Evolutionary conservation across 2,797 vertebrate species (phyloP).

Genomic region (Pipistrellus kuhlii): DNA sequence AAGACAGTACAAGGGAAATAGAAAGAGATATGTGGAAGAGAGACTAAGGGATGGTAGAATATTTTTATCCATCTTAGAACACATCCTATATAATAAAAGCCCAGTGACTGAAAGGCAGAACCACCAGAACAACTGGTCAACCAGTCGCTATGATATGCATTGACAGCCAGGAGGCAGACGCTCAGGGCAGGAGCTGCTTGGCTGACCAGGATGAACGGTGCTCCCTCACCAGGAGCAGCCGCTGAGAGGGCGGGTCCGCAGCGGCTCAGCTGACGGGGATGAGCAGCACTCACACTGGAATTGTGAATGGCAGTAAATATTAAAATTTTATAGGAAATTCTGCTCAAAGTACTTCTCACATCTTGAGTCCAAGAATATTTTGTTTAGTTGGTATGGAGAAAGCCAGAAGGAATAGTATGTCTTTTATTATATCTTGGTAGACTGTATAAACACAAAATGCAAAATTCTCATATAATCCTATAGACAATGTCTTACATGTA

Average conservation of each 20-base stretch:
- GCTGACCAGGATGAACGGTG: too few species aligned
- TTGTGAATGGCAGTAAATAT: neutral
- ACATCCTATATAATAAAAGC: neutral
- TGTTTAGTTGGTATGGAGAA: neutral
- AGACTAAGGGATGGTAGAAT: neutral
- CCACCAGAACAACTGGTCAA: too few species aligned
- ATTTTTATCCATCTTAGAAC: neutral
- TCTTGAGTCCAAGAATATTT: conserved; percentile 48
- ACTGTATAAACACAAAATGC: conserved; percentile 21
- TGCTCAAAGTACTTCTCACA: neutral
- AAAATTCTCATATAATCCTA: neutral
- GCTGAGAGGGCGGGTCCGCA: too few species aligned
- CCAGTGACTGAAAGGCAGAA: too few species aligned
- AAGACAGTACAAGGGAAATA: neutral
- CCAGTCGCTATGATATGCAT: too few species aligned
- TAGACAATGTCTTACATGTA: neutral
- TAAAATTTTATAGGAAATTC: conserved; percentile 50
- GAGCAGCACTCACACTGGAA: neutral
- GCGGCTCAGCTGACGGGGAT: too few species aligned
- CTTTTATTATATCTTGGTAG: conserved; percentile 13
- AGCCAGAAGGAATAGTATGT: conserved; percentile 30
- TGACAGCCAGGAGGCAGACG: too few species aligned
- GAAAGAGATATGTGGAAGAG: neutral
- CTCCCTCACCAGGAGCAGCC: too few species aligned
- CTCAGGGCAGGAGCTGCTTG: too few species aligned